Evolutionary conservation across 2,888 invertebrate genomes (phyloP), one percentile per base, ranked within the genome.

Genomic region (Scaptomyza reducta): DNA sequence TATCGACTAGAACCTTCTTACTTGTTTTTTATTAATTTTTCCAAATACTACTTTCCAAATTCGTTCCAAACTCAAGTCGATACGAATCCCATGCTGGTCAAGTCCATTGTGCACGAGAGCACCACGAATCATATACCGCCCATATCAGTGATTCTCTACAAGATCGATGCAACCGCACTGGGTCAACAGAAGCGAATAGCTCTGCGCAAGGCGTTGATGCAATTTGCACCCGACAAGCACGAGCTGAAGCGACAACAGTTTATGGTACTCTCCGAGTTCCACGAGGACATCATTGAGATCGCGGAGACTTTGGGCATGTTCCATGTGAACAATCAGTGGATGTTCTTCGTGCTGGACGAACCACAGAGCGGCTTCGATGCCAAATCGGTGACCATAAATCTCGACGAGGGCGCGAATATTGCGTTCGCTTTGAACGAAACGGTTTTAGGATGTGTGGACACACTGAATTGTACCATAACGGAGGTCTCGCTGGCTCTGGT

Each of bases 391-490:
- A 92, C 95, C 25, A 92, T 94, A 42, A 93, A 93, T 70, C 91
- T 94, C 1, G 90, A 96, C 27, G 97, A 97, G 89, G 97, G 97
- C 0, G 96, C 96, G 80, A 96, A 97, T 89, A 92, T 97, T 9
- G 96, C 96, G 0, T 96, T 96, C 85, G 93, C 96, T 14, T 94
- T 95, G 70, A 97, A 97, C 88, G 92, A 93, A 18, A 95, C 96
- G 0, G 91, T 91, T 31, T 80, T 89, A 27, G 90, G 92, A 31
- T 96, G 95, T 87, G 91, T 92, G 92, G 93, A 93, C 47, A 95
- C 95, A 0, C 80, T 96, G 13, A 92, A 93, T 77, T 96, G 96
- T 89, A 95, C 95, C 84, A 92, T 94, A 14, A 92, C 94, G 67
- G 95, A 96, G 89, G 88, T 96, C 73, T 91, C 95, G 66, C 92